Conservation (phyloP, 2,797 vertebrate species). For the Pseudomugil gertrudae region DNA sequence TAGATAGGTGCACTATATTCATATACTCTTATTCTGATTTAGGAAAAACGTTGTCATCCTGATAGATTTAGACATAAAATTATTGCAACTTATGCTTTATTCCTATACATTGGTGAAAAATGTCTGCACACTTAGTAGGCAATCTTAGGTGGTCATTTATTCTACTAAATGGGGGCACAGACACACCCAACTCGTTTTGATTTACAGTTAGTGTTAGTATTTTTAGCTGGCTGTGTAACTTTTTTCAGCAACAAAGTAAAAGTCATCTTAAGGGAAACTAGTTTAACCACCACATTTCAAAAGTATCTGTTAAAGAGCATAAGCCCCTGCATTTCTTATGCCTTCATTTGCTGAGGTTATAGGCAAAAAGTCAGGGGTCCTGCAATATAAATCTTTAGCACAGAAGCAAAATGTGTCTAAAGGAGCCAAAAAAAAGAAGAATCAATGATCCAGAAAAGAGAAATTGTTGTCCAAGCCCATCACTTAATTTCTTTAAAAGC, state of each 20-base stretch:
- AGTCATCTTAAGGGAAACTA: slow-evolving; percentile 25
- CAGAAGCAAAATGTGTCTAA: slow-evolving; percentile 85
- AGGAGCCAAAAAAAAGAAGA: slow-evolving; percentile 86
- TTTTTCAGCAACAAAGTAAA: slow-evolving; percentile 12
- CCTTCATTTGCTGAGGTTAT: slow-evolving; percentile 69
- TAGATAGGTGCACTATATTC: slow-evolving; percentile 15
- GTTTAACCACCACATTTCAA: slow-evolving; percentile 30
- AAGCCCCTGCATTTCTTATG: slow-evolving; percentile 32
- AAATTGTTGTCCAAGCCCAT: slow-evolving; percentile 92
- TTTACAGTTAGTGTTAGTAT: slow-evolving; percentile 3
- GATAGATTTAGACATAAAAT: slow-evolving; percentile 19
- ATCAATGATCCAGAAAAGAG: slow-evolving; percentile 93
- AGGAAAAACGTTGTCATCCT: slow-evolving; percentile 16
- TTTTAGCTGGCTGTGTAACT: not conserved
- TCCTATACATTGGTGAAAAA: not conserved
- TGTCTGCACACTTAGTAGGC: not conserved
- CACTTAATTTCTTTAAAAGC: slow-evolving; percentile 96
- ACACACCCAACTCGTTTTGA: not conserved
- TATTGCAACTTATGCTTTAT: slow-evolving; percentile 9
- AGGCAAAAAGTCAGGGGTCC: slow-evolving; percentile 86
- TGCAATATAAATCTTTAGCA: slow-evolving; percentile 85
- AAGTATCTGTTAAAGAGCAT: slow-evolving; percentile 25
- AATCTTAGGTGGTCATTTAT: not conserved
- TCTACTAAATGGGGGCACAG: not conserved
- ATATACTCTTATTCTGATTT: slow-evolving; percentile 27